Percentiles rank a stretch among this genome's conserved stretches.
Evolutionary conservation across 2,113 vertebrate species (phyloP).

Genomic region (Bothrops jararaca): DNA sequence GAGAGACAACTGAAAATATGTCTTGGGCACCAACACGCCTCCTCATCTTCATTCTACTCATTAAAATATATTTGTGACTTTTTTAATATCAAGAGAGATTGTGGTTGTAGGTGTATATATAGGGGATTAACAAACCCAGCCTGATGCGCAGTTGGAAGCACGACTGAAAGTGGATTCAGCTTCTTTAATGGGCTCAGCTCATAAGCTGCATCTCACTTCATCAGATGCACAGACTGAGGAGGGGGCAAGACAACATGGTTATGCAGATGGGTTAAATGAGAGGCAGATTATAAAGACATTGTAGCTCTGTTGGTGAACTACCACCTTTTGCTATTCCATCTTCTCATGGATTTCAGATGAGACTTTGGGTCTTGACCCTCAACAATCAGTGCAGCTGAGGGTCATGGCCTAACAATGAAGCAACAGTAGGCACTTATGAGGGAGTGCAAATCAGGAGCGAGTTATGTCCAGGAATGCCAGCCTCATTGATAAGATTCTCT

Average conservation of each 20-base stretch:
- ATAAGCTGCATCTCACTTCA: background rate
- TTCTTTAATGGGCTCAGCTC: background rate
- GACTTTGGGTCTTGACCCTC: background rate
- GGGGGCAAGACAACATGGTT: background rate
- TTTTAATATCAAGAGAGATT: background rate
- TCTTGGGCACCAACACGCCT: background rate
- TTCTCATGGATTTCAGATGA: background rate
- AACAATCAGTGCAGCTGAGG: background rate
- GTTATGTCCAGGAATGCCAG: background rate
- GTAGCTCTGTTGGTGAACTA: background rate
- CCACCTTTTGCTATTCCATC: background rate
- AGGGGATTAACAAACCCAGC: background rate
- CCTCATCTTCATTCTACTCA: background rate
- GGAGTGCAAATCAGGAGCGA: background rate
- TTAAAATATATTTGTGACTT: too few relatives aligned
- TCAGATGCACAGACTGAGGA: background rate
- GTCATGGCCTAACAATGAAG: background rate
- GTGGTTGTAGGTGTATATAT: background rate
- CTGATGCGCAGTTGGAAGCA: background rate
- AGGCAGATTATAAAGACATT: background rate
- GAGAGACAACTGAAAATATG: background rate
- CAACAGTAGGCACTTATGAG: background rate
- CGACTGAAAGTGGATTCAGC: background rate
- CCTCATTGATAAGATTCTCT: background rate
- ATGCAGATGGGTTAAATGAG: background rate